Conservation (phyloP, 2,113 vertebrate species). For the Bubo bubo region DNA sequence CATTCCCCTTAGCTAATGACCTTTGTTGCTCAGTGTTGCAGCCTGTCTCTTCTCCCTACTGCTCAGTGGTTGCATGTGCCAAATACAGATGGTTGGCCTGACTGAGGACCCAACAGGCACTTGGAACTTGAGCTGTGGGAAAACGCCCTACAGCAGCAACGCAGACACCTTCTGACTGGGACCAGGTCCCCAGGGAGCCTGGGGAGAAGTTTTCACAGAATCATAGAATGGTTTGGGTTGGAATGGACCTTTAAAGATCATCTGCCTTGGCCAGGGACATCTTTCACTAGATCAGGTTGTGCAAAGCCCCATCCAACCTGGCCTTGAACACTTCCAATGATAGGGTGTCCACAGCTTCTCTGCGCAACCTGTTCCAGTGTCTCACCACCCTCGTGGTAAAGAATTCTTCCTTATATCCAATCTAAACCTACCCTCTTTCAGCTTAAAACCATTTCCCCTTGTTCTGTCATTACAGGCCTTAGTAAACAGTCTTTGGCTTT, state of each 20-base stretch:
- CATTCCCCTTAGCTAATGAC: background rate
- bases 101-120: background rate
- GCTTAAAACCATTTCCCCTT: background rate
- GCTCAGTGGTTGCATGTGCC: background rate
- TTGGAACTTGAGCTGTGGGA: background rate
- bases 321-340: background rate
- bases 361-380: background rate
- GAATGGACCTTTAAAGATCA: background rate
- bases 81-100: background rate
- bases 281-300: background rate
- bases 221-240: background rate
- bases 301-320: background rate
- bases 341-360: background rate
- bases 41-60: background rate
- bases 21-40: background rate
- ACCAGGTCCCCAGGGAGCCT: background rate
- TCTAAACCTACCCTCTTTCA: background rate
- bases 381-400: background rate
- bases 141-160: background rate
- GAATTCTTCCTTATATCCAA: background rate
- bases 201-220: background rate
- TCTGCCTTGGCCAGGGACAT: background rate
- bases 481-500: background rate
- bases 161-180: background rate
- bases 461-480: background rate